Evolutionary conservation across 92 coral and sea anemone species (phyloP).

Genomic region (Palythoa caribaeorum): DNA sequence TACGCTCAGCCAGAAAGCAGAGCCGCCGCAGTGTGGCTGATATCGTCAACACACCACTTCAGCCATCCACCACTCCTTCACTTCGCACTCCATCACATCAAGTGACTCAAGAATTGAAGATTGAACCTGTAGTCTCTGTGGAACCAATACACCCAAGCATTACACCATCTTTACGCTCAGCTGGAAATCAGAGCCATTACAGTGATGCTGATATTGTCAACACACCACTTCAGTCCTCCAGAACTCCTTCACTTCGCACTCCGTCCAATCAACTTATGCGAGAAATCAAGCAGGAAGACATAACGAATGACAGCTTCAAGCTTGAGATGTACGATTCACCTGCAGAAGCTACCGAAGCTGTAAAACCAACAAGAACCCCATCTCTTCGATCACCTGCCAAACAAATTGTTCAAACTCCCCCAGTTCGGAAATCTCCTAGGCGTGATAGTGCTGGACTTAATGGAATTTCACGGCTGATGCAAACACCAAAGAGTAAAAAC

Average conservation of each 20-base stretch:
- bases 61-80: too few species aligned
- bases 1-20: neutral
- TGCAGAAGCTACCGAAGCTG: conserved; percentile 34
- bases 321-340: conserved; percentile 39
- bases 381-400: conserved; percentile 70
- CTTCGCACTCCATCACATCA: too few species aligned
- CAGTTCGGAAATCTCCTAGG: neutral
- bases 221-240: conserved; percentile 54
- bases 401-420: neutral
- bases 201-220: neutral
- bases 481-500: conserved; percentile 67
- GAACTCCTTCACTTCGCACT: conserved; percentile 77
- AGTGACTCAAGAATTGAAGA: neutral
- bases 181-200: conserved; percentile 13
- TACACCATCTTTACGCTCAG: conserved; percentile 75
- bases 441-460: conserved; percentile 70
- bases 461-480: conserved; percentile 68
- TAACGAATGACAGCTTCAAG: conserved; percentile 29
- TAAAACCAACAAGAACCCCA: conserved; percentile 63
- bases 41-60: neutral
- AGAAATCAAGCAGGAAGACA: neutral
- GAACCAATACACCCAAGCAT: conserved; percentile 57
- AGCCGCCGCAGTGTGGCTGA: too few species aligned
- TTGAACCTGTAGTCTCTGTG: conserved; percentile 19
- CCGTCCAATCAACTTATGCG: conserved; percentile 10